These are phyloP conservation scores for Jaculus jaculus DNA, from an alignment of 2,113 vertebrate genomes.

Conservation along the genomic window DNA sequence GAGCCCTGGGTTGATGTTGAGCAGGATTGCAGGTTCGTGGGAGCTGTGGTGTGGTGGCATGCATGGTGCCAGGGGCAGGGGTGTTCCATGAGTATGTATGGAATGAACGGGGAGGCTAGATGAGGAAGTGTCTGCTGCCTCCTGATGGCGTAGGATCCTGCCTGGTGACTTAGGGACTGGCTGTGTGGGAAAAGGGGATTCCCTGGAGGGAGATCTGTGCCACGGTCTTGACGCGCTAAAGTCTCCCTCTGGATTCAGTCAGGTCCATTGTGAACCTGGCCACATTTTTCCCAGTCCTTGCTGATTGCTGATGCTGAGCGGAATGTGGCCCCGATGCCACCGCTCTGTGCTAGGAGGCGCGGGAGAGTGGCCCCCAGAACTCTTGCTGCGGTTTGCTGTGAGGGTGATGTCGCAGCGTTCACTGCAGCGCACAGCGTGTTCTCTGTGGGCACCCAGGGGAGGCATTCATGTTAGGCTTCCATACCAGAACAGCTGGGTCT, in stretches of 20 bases:
- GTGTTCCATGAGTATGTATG: not conserved
- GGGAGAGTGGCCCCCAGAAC: not conserved
- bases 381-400: not conserved
- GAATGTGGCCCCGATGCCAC: not conserved
- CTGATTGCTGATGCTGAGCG: not conserved
- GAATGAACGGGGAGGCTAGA: not conserved
- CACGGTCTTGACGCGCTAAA: not conserved
- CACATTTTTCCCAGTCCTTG: not conserved
- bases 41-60: not conserved
- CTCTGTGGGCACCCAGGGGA: conserved; percentile 10
- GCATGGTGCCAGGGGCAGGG: not conserved
- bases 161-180: not conserved
- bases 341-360: not conserved
- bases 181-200: not conserved
- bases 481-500: not conserved
- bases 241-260: not conserved
- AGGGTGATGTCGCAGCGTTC: not conserved
- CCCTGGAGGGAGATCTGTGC: not conserved
- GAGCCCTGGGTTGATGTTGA: fast-evolving
- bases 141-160: not conserved
- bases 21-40: not conserved
- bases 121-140: not conserved
- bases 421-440: not conserved
- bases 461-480: conserved; percentile 22
- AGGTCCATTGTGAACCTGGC: not conserved